Percentiles rank a stretch among this genome's conserved stretches.
Evolutionary conservation across 2,888 invertebrate species (phyloP).

Genomic region (Laspeyria flexula): DNA sequence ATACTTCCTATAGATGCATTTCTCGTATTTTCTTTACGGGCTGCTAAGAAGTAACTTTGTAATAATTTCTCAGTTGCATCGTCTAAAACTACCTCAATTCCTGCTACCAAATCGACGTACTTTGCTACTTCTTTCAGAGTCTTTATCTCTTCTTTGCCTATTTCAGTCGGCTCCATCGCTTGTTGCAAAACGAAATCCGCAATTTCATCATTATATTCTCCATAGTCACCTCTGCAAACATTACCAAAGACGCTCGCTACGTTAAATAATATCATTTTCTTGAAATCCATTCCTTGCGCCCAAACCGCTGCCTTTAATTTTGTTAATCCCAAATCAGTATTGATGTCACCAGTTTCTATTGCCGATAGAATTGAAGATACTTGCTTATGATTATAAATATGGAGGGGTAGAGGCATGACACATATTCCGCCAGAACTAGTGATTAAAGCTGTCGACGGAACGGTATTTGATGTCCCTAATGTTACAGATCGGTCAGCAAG

Average conservation of each 20-base stretch:
- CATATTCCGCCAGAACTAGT: conserved; percentile 71
- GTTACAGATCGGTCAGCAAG: conserved; percentile 60
- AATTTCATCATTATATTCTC: conserved; percentile 68
- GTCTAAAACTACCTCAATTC: conserved; percentile 61
- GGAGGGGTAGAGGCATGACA: conserved; percentile 68
- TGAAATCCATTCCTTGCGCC: conserved; percentile 75
- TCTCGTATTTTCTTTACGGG: conserved; percentile 65
- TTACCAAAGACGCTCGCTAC: conserved; percentile 72
- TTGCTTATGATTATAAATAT: conserved; percentile 69
- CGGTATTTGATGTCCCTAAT: conserved; percentile 60
- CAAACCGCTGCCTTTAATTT: conserved; percentile 70
- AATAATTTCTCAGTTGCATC: conserved; percentile 60
- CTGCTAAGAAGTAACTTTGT: conserved; percentile 70
- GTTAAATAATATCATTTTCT: conserved; percentile 66
- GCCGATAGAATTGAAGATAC: conserved; percentile 58
- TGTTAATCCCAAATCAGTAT: conserved; percentile 49
- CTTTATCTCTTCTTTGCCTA: conserved; percentile 55
- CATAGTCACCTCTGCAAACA: conserved; percentile 69
- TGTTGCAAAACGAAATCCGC: conserved; percentile 64
- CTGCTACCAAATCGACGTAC: conserved; percentile 69
- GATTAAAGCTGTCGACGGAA: conserved; percentile 56
- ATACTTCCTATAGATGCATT: conserved; percentile 68
- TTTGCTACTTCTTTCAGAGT: conserved; percentile 58
- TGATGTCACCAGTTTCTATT: conserved; percentile 67
- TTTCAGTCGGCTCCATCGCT: conserved; percentile 50